Base-by-base conservation (phyloP, 1,140 invertebrate species). In the Tribolium castaneum region DNA sequence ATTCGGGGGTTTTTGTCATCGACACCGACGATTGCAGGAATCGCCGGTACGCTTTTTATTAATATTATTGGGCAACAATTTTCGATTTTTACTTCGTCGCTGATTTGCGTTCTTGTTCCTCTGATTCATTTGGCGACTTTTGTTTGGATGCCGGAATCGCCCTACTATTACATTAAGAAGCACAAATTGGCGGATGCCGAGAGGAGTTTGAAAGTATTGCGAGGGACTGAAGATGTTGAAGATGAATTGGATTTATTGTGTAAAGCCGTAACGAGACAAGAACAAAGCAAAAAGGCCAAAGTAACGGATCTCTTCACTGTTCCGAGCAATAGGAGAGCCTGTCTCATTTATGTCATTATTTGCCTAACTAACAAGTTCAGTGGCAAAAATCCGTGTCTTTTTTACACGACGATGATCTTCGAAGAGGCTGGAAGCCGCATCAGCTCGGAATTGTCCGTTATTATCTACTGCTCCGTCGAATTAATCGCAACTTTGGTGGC, bases 81-180 rank as follows among this genome's bases (percentile, higher is more conserved):
- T 6, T 82, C 86, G 73, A 91, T 88, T 87, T 81, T 86, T 54
- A 83, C 85, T 6, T 85, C 92, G 3, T 89, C 90, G 35, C 72
- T 90, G 0, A 84, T 90, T 70, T 90, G 89, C 19, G 82, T 88
- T 2, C n/a, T 86, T 2, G 82, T 92, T 14, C 89, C 91, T 12
- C 56, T 88, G 5, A 71, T 90, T 4, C 88, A 89, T 72, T 84
- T 84, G 66, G 14, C 83, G 0, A 54, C 78, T 6, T 87, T 91
- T 85, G 90, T 94, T 77, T 85, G 93, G 14, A 94, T 97, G 59
- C 96, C 96, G 0, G 96, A 98, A 87, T 97, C 96, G 0, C 96
- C 96, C 0, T 91, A 95, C 71, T 98, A 95, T 93, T 94, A 92
- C 84, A 91, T 96, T n/a, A 92, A 92, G 1, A 94, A 93, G 0